Percentiles rank a stretch among this genome's conserved stretches.
Evolutionary conservation across 2,113 vertebrate species (phyloP).

Genomic region (Nannospalax galili): DNA sequence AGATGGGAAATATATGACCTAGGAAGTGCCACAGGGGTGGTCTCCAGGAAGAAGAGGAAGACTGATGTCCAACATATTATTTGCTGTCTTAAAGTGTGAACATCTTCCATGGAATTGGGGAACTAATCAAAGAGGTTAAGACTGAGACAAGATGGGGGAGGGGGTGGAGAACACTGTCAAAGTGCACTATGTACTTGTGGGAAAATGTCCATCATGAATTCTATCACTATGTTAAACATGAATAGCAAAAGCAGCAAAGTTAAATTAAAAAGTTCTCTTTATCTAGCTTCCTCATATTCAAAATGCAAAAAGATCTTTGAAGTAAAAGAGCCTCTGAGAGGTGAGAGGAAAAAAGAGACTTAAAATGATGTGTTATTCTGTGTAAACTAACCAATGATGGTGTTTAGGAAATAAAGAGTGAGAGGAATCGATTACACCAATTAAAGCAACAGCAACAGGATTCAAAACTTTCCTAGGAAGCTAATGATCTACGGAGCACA

Average conservation of each 20-base stretch:
- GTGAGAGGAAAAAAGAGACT: not conserved
- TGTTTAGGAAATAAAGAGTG: not conserved
- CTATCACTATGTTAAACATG: not conserved
- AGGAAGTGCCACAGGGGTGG: rapidly evolving
- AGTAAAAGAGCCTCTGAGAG: not conserved
- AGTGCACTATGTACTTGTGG: not conserved
- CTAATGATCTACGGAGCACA: rapidly evolving
- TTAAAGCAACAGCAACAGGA: not conserved
- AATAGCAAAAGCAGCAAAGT: not conserved
- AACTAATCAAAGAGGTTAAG: not conserved
- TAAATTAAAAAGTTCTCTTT: not conserved
- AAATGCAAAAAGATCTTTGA: not conserved
- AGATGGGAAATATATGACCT: not conserved
- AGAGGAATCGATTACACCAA: not conserved
- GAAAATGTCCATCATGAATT: not conserved
- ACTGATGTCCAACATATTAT: not conserved
- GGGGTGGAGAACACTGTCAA: not conserved
- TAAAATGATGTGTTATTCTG: not conserved
- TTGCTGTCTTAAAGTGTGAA: not conserved
- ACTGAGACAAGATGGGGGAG: too few relatives aligned
- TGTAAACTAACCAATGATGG: not conserved
- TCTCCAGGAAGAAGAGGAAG: too few relatives aligned
- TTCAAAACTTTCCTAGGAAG: not conserved
- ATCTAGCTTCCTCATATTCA: not conserved
- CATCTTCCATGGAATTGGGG: not conserved